A percentile compares a stretch with the other conserved stretches of the same genome.
Conservation (phyloP, 2,888 invertebrate species). For the Thymelicus acteon region DNA sequence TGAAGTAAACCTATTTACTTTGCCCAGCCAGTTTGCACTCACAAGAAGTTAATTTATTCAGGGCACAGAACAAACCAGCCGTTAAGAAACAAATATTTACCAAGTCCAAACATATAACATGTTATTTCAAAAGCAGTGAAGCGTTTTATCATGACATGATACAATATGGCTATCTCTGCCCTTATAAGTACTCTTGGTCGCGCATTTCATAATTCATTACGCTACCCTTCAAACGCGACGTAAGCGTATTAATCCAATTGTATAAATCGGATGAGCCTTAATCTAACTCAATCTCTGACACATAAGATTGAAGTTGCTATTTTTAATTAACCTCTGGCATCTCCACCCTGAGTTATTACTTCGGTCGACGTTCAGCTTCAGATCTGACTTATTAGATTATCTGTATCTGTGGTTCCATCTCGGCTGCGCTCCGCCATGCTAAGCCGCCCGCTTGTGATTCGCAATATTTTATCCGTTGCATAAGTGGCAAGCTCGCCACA, state of each 20-base stretch:
- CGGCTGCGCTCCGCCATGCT: conserved; percentile 56
- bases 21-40: conserved; percentile 32
- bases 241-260: conserved; percentile 46
- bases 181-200: conserved; percentile 16
- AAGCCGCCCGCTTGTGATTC: conserved; percentile 66
- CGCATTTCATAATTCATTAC: conserved; percentile 31
- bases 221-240: conserved; percentile 29
- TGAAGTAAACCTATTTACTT: conserved; percentile 30
- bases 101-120: conserved; percentile 44
- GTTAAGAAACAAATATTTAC: conserved; percentile 39
- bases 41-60: conserved; percentile 38
- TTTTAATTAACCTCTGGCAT: conserved; percentile 84
- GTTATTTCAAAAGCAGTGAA: conserved; percentile 48
- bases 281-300: conserved; percentile 75
- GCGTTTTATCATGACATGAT: conserved; percentile 41
- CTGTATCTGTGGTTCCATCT: conserved; percentile 79
- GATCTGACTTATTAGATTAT: conserved; percentile 84
- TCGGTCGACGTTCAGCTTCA: conserved; percentile 74
- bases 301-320: conserved; percentile 79
- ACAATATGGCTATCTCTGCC: conserved; percentile 24
- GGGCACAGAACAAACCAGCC: conserved; percentile 34
- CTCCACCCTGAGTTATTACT: conserved; percentile 79
- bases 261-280: conserved; percentile 67
- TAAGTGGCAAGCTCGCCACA: conserved; percentile 62
- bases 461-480: conserved; percentile 80